Evolutionary conservation across 2,888 invertebrate species (phyloP), one percentile per base, ranked within the genome.

Genomic region (Noctua janthe): DNA sequence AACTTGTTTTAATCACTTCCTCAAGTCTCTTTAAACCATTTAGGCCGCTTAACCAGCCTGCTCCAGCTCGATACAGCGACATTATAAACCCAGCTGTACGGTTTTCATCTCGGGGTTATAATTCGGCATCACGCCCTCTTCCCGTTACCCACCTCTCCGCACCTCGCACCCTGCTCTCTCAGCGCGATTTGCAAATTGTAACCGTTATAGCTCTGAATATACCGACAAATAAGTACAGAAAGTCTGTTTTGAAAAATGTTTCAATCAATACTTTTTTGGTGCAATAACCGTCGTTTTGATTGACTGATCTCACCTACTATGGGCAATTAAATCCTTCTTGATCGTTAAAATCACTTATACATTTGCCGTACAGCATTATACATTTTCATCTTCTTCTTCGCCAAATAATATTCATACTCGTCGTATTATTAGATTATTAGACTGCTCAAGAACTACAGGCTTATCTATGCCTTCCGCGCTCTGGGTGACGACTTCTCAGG

Each of bases 141-240:
- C 70, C 71, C 75, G 79, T 72, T 83, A 87, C 74, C 54, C 69
- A 51, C 39, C 54, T 15, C 43, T 56, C 67, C 43, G 3, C 47
- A 11, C 43, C 62, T 64, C 73, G 8, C 51, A 23, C 56, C n/a
- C 47, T 1, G 8, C 70, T 23, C 67, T 66, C 49, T 23, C 75
- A 69, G 77, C 56, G 72, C 76, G 76, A 82, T 84, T 90, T 90
- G 87, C 84, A 86, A 82, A 89, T 86, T 43, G 76, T 56, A 43
- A 80, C 76, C 82, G 90, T 88, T 89, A 86, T 75, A 59, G 35
- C 71, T 74, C 54, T 49, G 67, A 51, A 23, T 35, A 64, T 66
- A 35, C 39, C 43, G 23, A 66, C 70, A 54, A 78, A 62, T 43
- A 11, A 66, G 73, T 73, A 49, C 81, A 88, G 79, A 83, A 83